Base-by-base conservation (phyloP, 2,797 vertebrate species). In the Acrossocheilus wenchowensis region DNA sequence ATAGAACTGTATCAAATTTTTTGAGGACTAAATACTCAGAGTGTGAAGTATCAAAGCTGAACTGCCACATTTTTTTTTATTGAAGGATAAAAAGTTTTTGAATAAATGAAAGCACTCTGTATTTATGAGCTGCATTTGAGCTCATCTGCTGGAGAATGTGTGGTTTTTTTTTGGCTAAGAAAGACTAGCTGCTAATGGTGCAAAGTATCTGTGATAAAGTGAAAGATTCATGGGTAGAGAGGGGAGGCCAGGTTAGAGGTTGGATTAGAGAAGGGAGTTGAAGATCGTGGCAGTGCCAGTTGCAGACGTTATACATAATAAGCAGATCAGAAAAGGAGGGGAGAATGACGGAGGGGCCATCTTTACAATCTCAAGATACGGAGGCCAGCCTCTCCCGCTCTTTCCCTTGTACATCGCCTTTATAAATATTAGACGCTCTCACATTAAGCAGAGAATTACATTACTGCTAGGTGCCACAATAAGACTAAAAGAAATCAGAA, bases 241-340 rank as follows among this genome's bases (percentile, higher is more conserved):
- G 72, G 72, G 75, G 72, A 78, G 75, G 83, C 64, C 4, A 21
- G 73, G 85, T 75, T 81, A 64, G 78, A 86, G 78, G 48, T 79
- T 79, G 75, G 62, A 81, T 74, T 68, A 81, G 85, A 75, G 71
- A 81, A 81, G 78, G 78, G 78, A 86, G 84, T 73, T 60, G 41
- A 71, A 50, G 60, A 77, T 52, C 60, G 19, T 81, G 82, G 60
- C 81, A 74, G 78, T 90, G 85, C 87, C 90, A 88, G 85, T 78
- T 89, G 80, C 87, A 72, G 84, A 78, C 57, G 72, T 72, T 64
- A 85, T 83, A 81, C 87, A 86, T 86, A 78, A 87, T 54, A 88
- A 82, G 19, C 57, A 84, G 21, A 77, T 66, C 39, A 30, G 50
- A 81, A 54, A 48, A 86, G 79, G 69, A 81, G 78, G 48, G n/a